Evolutionary conservation across 53 echinoderm and acorn worm species (phyloP), one percentile per base, ranked within the genome.

Genomic region (Antedon mediterranea): DNA sequence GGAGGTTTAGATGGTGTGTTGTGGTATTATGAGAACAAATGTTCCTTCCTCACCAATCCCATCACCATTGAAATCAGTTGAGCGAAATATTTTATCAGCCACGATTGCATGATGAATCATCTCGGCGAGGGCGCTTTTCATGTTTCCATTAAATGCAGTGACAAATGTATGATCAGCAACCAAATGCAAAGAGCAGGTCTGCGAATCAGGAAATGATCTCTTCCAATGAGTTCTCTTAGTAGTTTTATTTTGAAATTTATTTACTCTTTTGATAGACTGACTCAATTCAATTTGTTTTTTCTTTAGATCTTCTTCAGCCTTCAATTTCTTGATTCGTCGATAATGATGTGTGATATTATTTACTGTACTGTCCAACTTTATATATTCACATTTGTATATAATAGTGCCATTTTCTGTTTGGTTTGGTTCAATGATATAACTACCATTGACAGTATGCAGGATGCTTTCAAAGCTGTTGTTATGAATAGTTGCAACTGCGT

Each of bases 1-100:
- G n/a, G n/a, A n/a, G n/a, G n/a, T n/a, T n/a, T n/a, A n/a, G n/a
- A n/a, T n/a, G n/a, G n/a, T n/a, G n/a, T n/a, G n/a, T n/a, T n/a
- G n/a, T n/a, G n/a, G n/a, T n/a, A n/a, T n/a, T n/a, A n/a, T n/a
- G n/a, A n/a, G n/a, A n/a, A n/a, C 37, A 37, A 6, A 6, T 37
- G 4, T 37, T 4, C 11, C 23, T 11, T 57, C 72, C 87, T 83
- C 43, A 87, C 87, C 87, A 34, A 72, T 5, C 0, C 87, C 87
- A 41, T 87, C 83, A 14, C 80, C 80, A 80, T 87, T 79, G 79
- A 87, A 87, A 76, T 87, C 87, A 0, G 87, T 87, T 15, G 81
- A 83, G 32, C 83, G 75, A 30, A 79, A 87, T 34, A 83, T 80
- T 0, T 71, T 75, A 43, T 87, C 79, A 30, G 87, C 75, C 43